Percentiles rank a stretch among this genome's conserved stretches.
Evolutionary conservation across 1,140 invertebrate species (phyloP).

Genomic region (Micrasema minimum): DNA sequence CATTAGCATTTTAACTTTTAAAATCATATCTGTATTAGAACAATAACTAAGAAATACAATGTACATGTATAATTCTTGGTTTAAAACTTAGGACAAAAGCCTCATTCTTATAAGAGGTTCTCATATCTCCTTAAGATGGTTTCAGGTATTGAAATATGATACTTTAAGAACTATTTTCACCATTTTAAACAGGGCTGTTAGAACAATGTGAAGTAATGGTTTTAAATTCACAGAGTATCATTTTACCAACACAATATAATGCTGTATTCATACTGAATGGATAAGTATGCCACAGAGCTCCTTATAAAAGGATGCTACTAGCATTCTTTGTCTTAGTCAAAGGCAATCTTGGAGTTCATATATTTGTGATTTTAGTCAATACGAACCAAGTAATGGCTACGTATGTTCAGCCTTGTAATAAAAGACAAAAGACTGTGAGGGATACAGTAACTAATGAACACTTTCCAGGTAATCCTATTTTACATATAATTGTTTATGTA

Average conservation of each 20-base stretch:
- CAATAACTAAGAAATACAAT: too few species aligned
- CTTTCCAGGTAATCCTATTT: slow-evolving; percentile 63
- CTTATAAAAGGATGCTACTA: slow-evolving; percentile 17
- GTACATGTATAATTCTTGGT: too few species aligned
- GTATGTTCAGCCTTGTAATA: slow-evolving; percentile 58
- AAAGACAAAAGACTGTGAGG: slow-evolving; percentile 59
- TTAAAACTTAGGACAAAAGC: too few species aligned
- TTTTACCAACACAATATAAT: neutral
- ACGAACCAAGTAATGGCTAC: slow-evolving; percentile 45
- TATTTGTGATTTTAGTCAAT: neutral
- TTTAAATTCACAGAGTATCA: slow-evolving; percentile 1
- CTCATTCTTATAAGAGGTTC: too few species aligned
- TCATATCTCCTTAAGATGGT: too few species aligned
- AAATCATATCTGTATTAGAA: too few species aligned
- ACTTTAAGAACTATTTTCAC: too few species aligned
- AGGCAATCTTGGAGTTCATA: neutral
- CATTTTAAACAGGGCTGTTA: too few species aligned
- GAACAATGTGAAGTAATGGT: too few species aligned
- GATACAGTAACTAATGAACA: slow-evolving; percentile 59
- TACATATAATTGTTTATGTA: too few species aligned
- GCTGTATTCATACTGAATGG: neutral
- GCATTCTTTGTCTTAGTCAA: slow-evolving; percentile 2
- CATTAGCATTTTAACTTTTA: too few species aligned
- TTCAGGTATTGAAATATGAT: too few species aligned
- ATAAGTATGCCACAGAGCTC: slow-evolving; percentile 18